Conservation (phyloP, 2,797 vertebrate species). For the Rhinogobio ventralis region DNA sequence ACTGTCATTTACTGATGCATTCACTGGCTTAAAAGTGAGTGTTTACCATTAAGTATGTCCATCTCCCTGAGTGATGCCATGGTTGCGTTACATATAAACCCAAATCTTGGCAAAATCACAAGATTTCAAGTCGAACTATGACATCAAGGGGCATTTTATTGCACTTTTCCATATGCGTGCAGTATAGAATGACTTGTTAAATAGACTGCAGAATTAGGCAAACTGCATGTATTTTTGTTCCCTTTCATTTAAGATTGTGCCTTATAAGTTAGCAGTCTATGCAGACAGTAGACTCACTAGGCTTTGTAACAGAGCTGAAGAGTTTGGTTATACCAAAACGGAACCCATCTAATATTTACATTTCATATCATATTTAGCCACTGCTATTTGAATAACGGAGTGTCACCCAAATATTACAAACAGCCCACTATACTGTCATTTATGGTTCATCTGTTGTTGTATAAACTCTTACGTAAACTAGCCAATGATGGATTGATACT, state of each 20-base stretch:
- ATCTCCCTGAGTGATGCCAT: too few species aligned
- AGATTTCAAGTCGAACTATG: too few species aligned
- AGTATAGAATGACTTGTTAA: neutral
- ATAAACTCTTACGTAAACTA: conserved; percentile 9
- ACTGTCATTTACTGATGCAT: too few species aligned
- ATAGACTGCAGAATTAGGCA: neutral
- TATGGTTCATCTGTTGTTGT: conserved; percentile 22
- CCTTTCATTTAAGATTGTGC: neutral
- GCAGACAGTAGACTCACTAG: neutral
- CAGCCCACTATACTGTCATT: conserved; percentile 24
- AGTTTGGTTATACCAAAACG: neutral
- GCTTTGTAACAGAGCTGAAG: neutral
- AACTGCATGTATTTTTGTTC: neutral
- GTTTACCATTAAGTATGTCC: too few species aligned
- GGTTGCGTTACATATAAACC: too few species aligned
- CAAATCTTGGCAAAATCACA: neutral
- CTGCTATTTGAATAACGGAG: neutral
- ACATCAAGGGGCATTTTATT: neutral
- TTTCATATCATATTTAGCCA: neutral
- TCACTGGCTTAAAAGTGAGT: too few species aligned
- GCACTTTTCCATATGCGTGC: too few species aligned
- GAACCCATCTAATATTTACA: conserved; percentile 4
- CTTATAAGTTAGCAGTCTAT: neutral
- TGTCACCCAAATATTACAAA: conserved; percentile 28
- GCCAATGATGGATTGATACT: conserved; percentile 38